Base-by-base conservation (phyloP, 1,140 invertebrate genomes). In the Zaprionus davidi region DNA sequence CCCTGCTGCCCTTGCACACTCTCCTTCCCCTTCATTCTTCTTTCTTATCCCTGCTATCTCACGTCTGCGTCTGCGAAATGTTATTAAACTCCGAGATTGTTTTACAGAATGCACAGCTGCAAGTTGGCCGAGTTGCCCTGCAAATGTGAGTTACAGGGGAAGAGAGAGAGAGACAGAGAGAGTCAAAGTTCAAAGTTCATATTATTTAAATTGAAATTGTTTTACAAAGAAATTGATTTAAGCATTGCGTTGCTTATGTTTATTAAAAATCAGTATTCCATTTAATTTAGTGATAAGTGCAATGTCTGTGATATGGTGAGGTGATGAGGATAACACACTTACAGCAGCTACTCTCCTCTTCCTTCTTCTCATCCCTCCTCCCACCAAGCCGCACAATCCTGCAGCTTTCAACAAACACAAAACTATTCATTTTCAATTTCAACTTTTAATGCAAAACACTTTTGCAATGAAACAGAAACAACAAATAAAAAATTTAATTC, bases 371-470 rank as follows among this genome's bases (percentile, higher is more conserved):
- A 11, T 7, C 31, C 7, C 9, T 11, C 31, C 31, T 9, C 2
- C 31, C 31, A 0, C 31, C 31, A 31, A 31, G 31, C 9, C 2
- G 3, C 9, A 34, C 9, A 9, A 34, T 11, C 3, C 31, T 7
- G 2, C 11, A 34, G 31, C 9, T 3, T 34, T 34, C 31, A 11
- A 46, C n/a, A 46, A 46, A 9, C 36, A 7, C 22, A 28, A 66
- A 71, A 76, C 74, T 76, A 72, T 67, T 62, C 22, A 31, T 63
- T 73, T 72, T 49, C 58, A 72, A 77, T 73, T 77, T 49, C 56
- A 77, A 77, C 75, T 73, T 73, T 77, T 67, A 77, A 73, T 77
- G 51, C 75, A 67, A 67, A 72, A 76, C 69, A 71, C 62, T 58
- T 64, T 64, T 53, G 38, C 28, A 46, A 28, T 26, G 17, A 57